Evolutionary conservation across 2,113 vertebrate genomes (phyloP), one percentile per base, ranked within the genome.

Genomic region (Proteles cristata): DNA sequence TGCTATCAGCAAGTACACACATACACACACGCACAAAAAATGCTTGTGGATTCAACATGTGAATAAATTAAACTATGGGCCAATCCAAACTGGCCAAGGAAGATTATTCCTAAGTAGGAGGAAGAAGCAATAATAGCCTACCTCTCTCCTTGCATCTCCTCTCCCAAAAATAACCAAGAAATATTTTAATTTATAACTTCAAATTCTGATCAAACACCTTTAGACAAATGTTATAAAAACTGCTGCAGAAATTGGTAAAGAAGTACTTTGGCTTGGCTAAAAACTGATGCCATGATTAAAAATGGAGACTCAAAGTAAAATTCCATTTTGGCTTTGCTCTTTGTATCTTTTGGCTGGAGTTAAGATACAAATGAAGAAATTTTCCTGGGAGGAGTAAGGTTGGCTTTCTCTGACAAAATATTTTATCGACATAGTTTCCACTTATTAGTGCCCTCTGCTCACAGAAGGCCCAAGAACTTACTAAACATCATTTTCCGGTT

Each of bases 391-490:
- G 19, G 43, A 35, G 10, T 31, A 69, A 45, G 45, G 31, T 4
- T 73, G 31, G 31, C 63, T 74, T 88, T 33, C 92, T 94, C 69
- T 94, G 48, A 6, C n/a, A 65, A 96, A 92, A 63, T 23, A 89
- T 12, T 73, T 61, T 33, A 69, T 68, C 45, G 91, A 19, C 8
- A 53, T 4, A 45, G 65, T 63, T 94, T 48, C 71, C 53, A 73
- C 17, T 48, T 39, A n/a, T 39, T 53, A 71, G 69, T 19, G 74
- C n/a, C n/a, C 39, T 53, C n/a, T 50, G 43, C 43, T 79, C 53
- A 65, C 35, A 79, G 63, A 74, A 85, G 6, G 33, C 35, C 17
- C 23, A 63, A 96, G 50, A 71, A 48, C 23, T 92, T 23, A 14
- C 17, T 35, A 74, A 33, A 8, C 7, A 66, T 58, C 7, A 16